phyloP scores from a whole-genome alignment of 2,113 vertebrate genomes.

The Onychorhynchus coronatus region DNA sequence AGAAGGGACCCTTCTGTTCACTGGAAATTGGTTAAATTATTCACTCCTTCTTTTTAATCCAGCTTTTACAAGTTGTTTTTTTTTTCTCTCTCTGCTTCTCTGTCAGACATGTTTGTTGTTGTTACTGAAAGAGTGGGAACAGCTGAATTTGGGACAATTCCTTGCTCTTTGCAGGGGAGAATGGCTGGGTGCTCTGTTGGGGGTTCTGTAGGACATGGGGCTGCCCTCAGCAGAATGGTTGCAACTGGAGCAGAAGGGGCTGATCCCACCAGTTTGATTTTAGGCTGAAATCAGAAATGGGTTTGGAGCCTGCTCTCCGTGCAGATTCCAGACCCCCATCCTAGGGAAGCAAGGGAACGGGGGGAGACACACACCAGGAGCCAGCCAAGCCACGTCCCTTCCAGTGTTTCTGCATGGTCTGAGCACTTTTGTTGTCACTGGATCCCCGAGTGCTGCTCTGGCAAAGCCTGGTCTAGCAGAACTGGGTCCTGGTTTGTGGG shows the following conservation, averaged over 20 bases:
- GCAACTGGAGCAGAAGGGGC: background rate
- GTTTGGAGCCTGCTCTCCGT: background rate
- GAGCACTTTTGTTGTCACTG: background rate
- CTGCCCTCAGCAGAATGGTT: background rate
- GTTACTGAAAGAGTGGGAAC: background rate
- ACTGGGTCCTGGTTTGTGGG: background rate
- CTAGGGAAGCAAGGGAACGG: background rate
- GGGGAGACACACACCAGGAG: fast-evolving
- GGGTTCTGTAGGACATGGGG: background rate
- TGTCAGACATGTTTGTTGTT: background rate
- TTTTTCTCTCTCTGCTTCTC: background rate
- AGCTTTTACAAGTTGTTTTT: background rate
- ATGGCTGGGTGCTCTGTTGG: background rate
- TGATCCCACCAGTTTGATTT: background rate
- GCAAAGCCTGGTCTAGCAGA: background rate
- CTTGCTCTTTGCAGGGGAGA: background rate
- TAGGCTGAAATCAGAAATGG: background rate
- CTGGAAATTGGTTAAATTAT: background rate
- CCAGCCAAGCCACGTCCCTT: background rate
- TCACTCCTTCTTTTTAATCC: background rate
- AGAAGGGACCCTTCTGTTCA: background rate
- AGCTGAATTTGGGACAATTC: background rate
- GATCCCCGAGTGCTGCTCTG: background rate
- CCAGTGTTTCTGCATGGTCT: background rate
- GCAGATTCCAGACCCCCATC: background rate